Conservation (phyloP, 2,797 vertebrate species). For the Halcyon badia region DNA sequence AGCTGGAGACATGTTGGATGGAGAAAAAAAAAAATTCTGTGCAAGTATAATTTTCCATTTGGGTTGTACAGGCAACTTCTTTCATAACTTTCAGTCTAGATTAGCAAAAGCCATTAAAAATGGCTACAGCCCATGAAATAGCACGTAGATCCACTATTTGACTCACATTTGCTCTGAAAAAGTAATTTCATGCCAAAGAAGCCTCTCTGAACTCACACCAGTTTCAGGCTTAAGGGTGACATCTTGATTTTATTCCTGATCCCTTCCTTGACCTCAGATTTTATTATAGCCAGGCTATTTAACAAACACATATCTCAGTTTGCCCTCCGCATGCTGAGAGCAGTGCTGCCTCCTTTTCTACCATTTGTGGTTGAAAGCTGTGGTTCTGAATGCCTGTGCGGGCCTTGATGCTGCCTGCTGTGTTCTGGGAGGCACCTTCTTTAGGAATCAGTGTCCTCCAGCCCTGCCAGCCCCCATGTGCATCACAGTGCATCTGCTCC, state of each 20-base stretch:
- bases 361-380: not conserved
- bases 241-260: not conserved
- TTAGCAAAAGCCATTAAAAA: not conserved
- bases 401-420: not conserved
- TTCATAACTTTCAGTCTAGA: not conserved
- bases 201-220: not conserved
- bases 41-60: not conserved
- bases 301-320: not conserved
- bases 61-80: not conserved
- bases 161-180: not conserved
- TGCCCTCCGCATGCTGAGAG: not conserved
- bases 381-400: not conserved
- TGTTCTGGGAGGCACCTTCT: rapidly evolving
- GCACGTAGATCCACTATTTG: not conserved
- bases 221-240: not conserved
- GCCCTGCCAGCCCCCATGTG: rapidly evolving
- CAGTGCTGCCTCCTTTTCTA: not conserved
- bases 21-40: not conserved
- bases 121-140: not conserved
- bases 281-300: not conserved
- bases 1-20: not conserved
- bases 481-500: not conserved
- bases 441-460: not conserved
- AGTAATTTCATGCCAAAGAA: not conserved
- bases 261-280: not conserved